A percentile compares a stretch with the other conserved stretches of the same genome.
Evolutionary conservation across 2,113 vertebrate species (phyloP).

Genomic region (Platichthys flesus): DNA sequence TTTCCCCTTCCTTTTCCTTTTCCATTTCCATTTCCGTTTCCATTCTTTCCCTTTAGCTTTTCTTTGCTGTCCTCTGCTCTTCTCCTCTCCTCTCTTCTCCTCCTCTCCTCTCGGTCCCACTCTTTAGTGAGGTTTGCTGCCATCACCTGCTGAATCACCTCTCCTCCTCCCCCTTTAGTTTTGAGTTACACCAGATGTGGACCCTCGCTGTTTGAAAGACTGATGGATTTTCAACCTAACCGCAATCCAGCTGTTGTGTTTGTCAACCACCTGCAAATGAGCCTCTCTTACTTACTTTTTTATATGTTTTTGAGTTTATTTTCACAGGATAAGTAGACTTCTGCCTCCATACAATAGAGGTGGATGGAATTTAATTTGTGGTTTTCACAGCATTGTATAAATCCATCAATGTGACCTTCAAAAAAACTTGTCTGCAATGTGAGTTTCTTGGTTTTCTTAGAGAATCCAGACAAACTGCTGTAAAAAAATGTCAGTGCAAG

Average conservation of each 20-base stretch:
- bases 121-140: slow-evolving; percentile 72
- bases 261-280: slow-evolving; percentile 65
- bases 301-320: neutral
- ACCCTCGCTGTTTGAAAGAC: slow-evolving; percentile 83
- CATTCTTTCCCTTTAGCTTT: neutral
- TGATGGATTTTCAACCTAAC: slow-evolving; percentile 90
- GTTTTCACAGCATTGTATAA: no score
- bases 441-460: neutral
- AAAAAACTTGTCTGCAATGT: neutral
- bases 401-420: no score
- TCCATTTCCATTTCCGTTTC: no score
- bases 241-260: slow-evolving; percentile 87
- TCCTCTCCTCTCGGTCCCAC: slow-evolving; percentile 17
- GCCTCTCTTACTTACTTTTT: neutral
- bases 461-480: neutral
- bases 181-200: slow-evolving; percentile 94
- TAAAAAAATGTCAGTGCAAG: no score
- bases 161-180: slow-evolving; percentile 58
- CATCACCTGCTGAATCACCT: slow-evolving; percentile 90
- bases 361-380: no score
- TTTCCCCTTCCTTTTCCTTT: no score
- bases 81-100: neutral
- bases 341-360: neutral
- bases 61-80: slow-evolving; percentile 2
- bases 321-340: neutral